These are phyloP conservation scores for Brachyistius frenatus DNA, from an alignment of 2,113 vertebrate genomes.

Conservation along the genomic window DNA sequence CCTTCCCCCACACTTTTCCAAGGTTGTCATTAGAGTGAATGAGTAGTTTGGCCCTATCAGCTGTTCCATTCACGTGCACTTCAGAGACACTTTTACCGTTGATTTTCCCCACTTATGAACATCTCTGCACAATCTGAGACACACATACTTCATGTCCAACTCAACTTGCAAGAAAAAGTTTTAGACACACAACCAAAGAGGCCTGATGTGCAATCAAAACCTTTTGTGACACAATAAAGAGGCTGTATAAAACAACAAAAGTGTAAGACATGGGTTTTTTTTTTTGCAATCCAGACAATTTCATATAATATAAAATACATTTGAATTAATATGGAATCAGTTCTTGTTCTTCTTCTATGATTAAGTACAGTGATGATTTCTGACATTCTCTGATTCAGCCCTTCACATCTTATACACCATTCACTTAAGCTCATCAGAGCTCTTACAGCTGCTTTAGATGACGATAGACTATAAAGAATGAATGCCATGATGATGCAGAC, in stretches of 20 bases:
- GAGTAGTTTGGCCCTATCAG: slow-evolving; percentile 56
- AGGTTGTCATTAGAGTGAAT: slow-evolving; percentile 65
- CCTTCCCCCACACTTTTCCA: slow-evolving; percentile 25
- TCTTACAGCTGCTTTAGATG: slow-evolving; percentile 13
- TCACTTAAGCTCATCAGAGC: slow-evolving; percentile 31
- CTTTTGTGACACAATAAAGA: too few species aligned
- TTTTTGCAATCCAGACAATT: too few species aligned
- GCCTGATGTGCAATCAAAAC: too few species aligned
- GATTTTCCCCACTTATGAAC: slow-evolving; percentile 21
- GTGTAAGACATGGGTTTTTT: too few species aligned
- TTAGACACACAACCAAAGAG: too few species aligned
- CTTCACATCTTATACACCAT: background rate
- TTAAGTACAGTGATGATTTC: too few species aligned
- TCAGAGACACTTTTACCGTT: slow-evolving; percentile 46
- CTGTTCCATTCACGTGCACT: slow-evolving; percentile 51
- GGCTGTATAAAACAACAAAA: too few species aligned
- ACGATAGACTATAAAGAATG: slow-evolving; percentile 49
- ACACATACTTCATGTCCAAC: background rate
- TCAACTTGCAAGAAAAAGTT: too few species aligned
- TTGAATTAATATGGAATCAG: too few species aligned
- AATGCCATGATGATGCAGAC: slow-evolving; percentile 32
- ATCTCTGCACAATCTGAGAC: background rate
- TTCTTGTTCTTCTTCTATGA: too few species aligned
- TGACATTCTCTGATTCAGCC: too few species aligned
- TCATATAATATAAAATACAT: too few species aligned